Conservation (phyloP, 2,113 vertebrate species). For the Passer montanus region DNA sequence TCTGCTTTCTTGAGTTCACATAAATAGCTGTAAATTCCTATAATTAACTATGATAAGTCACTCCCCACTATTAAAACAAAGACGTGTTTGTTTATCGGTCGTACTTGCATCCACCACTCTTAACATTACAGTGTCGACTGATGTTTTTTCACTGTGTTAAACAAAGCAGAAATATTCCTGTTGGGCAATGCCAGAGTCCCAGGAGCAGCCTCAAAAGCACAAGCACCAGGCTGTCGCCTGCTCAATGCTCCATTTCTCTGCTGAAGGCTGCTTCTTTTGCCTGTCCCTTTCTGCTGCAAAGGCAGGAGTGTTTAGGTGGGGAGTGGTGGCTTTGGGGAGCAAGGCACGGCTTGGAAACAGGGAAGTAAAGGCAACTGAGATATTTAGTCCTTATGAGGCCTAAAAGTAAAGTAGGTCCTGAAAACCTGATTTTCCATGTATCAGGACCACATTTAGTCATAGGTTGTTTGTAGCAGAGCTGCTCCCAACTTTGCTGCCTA, state of each 20-base stretch:
- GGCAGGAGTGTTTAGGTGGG: not conserved
- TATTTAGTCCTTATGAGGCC: not conserved
- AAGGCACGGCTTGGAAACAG: not conserved
- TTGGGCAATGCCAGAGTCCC: slow-evolving; percentile 39
- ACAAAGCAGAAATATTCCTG: slow-evolving; percentile 70
- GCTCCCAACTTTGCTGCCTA: not conserved
- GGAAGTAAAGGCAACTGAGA: not conserved
- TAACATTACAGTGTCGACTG: slow-evolving; percentile 67
- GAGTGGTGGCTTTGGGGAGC: not conserved
- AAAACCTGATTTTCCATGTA: not conserved
- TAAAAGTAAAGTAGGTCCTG: not conserved
- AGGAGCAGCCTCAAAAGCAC: not conserved
- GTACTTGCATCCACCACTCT: slow-evolving; percentile 71
- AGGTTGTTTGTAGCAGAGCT: not conserved
- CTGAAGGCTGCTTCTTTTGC: not conserved
- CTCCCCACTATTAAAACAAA: slow-evolving; percentile 81
- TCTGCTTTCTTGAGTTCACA: slow-evolving; percentile 78
- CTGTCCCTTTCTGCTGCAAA: not conserved
- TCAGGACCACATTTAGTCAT: not conserved
- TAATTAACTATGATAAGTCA: slow-evolving; percentile 82
- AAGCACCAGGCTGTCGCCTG: not conserved
- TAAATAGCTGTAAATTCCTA: slow-evolving; percentile 84
- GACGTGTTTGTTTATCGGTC: slow-evolving; percentile 78
- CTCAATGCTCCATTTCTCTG: slow-evolving; percentile 21
- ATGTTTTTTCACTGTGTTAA: slow-evolving; percentile 77